Percentiles rank a stretch among this genome's conserved stretches.
These are phyloP conservation scores for Heliconius himera DNA, from an alignment of 1,140 invertebrate species.

Conservation along the genomic window DNA sequence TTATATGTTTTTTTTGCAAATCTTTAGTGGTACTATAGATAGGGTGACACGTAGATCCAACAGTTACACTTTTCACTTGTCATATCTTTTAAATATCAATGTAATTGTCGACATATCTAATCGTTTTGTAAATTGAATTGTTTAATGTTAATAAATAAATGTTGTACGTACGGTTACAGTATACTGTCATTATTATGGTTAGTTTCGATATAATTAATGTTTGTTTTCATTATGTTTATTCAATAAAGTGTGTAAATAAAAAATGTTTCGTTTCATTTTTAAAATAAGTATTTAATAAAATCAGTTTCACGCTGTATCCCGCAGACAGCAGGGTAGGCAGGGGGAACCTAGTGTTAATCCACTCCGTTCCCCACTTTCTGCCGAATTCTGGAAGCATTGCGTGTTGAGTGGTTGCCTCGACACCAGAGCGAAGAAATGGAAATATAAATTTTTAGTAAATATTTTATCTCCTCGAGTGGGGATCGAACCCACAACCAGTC, in stretches of 20 bases:
- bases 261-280: constrained; percentile 5
- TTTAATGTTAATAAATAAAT: constrained; percentile 77
- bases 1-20: constrained; percentile 22
- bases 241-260: constrained; percentile 81
- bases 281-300: neutral
- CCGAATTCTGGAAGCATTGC: too few relatives aligned
- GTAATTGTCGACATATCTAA: constrained; percentile 80
- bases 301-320: neutral
- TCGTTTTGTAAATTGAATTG: constrained; percentile 78
- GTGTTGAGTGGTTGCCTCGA: too few relatives aligned
- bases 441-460: too few relatives aligned
- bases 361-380: too few relatives aligned
- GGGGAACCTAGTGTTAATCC: too few relatives aligned
- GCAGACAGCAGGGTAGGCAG: too few relatives aligned
- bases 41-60: constrained; percentile 40
- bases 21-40: constrained; percentile 40
- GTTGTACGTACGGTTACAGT: constrained; percentile 80
- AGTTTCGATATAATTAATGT: constrained; percentile 75
- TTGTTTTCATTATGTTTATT: constrained; percentile 81
- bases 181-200: constrained; percentile 76
- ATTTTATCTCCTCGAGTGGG: too few relatives aligned
- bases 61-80: constrained; percentile 50
- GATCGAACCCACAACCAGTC: too few relatives aligned
- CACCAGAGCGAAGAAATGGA: too few relatives aligned
- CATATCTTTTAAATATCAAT: constrained; percentile 77